These are phyloP conservation scores for Erythrocercus mccallii DNA, from an alignment of 2,113 vertebrate species.

Conservation along the genomic window DNA sequence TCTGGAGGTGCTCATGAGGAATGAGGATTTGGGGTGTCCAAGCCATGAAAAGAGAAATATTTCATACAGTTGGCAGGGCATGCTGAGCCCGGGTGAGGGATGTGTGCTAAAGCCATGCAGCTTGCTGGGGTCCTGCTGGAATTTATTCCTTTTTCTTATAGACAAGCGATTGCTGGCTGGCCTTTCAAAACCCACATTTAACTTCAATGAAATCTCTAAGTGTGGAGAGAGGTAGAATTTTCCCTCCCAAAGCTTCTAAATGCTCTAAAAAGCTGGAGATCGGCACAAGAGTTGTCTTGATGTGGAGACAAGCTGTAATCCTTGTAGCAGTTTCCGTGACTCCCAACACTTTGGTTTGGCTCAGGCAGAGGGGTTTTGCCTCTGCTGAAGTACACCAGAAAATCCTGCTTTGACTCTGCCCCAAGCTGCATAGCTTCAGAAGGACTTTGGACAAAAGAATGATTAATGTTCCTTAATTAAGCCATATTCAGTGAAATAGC, in stretches of 20 bases:
- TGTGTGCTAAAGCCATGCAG: neutral
- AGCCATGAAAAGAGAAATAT: neutral
- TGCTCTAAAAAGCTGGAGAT: neutral
- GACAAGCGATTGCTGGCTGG: neutral
- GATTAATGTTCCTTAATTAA: conserved; percentile 37
- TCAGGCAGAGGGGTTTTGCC: neutral
- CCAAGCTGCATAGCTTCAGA: neutral
- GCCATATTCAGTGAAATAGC: neutral
- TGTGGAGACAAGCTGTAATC: neutral
- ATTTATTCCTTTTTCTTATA: neutral
- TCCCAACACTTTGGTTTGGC: neutral
- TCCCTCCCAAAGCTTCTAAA: neutral
- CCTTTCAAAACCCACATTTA: neutral
- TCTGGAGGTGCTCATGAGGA: neutral
- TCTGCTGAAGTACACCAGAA: neutral
- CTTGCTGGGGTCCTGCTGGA: neutral
- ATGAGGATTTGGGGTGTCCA: neutral
- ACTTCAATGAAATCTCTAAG: accelerated
- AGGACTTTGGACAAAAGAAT: neutral
- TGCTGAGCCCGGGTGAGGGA: neutral
- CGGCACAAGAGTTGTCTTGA: neutral
- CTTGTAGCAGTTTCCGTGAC: neutral
- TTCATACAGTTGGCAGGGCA: neutral
- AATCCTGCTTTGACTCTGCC: neutral
- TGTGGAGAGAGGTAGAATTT: neutral